Conservation (phyloP, 2,113 vertebrate genomes). For the Phaetusa simplex region DNA sequence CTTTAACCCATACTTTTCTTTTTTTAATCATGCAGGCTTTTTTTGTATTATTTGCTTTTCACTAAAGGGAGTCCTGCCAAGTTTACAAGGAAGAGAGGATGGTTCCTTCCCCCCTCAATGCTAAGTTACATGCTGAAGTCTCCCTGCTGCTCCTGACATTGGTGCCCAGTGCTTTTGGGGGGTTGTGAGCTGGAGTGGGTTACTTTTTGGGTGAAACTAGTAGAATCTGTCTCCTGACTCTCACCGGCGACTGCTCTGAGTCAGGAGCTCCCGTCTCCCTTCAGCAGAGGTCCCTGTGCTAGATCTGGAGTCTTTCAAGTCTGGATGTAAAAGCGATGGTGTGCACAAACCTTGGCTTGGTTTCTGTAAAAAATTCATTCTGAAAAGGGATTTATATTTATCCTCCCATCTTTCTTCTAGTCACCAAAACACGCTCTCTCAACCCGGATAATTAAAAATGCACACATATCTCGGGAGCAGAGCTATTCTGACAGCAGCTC, state of each 20-base stretch:
- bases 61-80: neutral
- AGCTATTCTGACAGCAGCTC: neutral
- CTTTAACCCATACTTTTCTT: neutral
- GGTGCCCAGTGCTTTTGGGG: neutral
- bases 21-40: neutral
- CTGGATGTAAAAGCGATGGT: neutral
- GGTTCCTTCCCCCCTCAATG: rapidly evolving
- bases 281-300: neutral
- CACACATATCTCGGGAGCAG: neutral
- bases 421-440: neutral
- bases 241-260: neutral
- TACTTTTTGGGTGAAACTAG: neutral
- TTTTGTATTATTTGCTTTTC: neutral
- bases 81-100: neutral
- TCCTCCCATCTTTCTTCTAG: neutral
- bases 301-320: neutral
- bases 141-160: neutral
- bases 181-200: neutral
- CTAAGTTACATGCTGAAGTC: neutral
- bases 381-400: neutral
- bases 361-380: neutral
- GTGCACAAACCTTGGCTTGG: neutral
- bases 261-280: neutral
- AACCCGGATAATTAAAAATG: neutral
- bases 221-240: neutral